A percentile compares a stretch with the other conserved stretches of the same genome.
These are phyloP conservation scores for Zaprionus obscuricornis DNA, from an alignment of 2,888 invertebrate species.

Conservation along the genomic window DNA sequence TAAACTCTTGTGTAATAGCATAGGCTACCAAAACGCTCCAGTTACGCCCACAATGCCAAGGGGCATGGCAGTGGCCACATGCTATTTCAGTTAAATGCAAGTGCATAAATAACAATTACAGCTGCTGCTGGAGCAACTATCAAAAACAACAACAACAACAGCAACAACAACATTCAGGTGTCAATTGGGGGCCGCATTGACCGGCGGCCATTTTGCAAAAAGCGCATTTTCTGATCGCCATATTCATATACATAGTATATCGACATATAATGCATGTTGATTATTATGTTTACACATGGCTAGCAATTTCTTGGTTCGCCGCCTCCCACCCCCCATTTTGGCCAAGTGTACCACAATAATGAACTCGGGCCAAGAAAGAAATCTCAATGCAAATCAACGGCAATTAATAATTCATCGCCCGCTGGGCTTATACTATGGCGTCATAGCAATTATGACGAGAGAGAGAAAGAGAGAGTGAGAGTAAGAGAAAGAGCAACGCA, in stretches of 20 bases:
- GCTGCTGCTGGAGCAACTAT: slow-evolving; percentile 33
- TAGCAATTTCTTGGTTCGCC: slow-evolving; percentile 39
- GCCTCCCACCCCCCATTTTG: slow-evolving; percentile 34
- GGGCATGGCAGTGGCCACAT: slow-evolving; percentile 63
- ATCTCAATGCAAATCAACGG: slow-evolving; percentile 76
- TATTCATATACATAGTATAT: slow-evolving; percentile 37
- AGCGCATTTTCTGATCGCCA: slow-evolving; percentile 61
- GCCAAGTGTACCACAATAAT: slow-evolving; percentile 52
- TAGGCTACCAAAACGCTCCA: slow-evolving; percentile 60
- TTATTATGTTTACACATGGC: slow-evolving; percentile 75
- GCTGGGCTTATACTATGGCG: slow-evolving; percentile 60
- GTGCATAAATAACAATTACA: slow-evolving; percentile 79
- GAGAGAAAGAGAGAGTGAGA: background rate
- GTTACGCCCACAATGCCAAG: slow-evolving; percentile 63
- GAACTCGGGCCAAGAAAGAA: slow-evolving; percentile 49
- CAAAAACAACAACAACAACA: slow-evolving; percentile 35
- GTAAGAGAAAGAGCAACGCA: slow-evolving; percentile 12
- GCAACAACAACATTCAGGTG: slow-evolving; percentile 62
- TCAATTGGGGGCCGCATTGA: slow-evolving; percentile 70
- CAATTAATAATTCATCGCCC: slow-evolving; percentile 77
- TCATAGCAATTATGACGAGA: slow-evolving; percentile 60
- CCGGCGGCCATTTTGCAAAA: slow-evolving; percentile 69
- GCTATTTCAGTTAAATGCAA: slow-evolving; percentile 77
- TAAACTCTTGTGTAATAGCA: slow-evolving; percentile 64
- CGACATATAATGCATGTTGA: slow-evolving; percentile 66